phyloP scores from a whole-genome alignment of 2,797 vertebrate genomes.

The Hylomyscus alleni region DNA sequence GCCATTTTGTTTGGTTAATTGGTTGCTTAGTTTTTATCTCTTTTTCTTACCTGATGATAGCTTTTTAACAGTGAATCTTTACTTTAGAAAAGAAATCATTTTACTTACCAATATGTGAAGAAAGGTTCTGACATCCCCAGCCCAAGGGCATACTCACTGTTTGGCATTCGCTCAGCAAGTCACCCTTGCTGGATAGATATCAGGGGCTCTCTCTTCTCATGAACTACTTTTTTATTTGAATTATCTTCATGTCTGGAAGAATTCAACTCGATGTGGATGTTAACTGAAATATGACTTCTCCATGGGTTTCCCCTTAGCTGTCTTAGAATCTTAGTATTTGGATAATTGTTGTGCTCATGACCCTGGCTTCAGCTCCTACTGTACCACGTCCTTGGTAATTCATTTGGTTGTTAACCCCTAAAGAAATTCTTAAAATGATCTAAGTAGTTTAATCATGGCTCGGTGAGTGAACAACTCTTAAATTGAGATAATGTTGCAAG shows the following conservation, averaged over 20 bases:
- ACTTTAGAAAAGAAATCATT: neutral
- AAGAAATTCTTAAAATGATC: constrained; percentile 47
- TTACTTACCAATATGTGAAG: neutral
- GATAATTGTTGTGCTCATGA: neutral
- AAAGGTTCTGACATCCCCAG: neutral
- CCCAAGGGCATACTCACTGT: neutral
- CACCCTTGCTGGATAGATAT: neutral
- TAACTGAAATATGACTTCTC: neutral
- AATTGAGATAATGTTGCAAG: neutral
- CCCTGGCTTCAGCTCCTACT: neutral
- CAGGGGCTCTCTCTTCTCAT: neutral
- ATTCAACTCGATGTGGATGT: neutral
- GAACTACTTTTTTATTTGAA: neutral
- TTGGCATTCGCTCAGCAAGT: neutral
- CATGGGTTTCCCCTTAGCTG: neutral
- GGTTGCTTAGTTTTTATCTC: neutral
- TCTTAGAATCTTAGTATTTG: neutral
- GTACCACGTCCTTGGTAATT: neutral
- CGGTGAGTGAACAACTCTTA: constrained; percentile 53
- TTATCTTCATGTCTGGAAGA: neutral
- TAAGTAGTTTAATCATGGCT: constrained; percentile 7
- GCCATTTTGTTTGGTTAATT: neutral
- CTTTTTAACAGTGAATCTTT: neutral
- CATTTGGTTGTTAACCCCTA: neutral
- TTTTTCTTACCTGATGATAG: neutral